A percentile compares a stretch with the other conserved stretches of the same genome.
Evolutionary conservation across 1,140 invertebrate genomes (phyloP).

Genomic region (Brachionus rotundiformis): DNA sequence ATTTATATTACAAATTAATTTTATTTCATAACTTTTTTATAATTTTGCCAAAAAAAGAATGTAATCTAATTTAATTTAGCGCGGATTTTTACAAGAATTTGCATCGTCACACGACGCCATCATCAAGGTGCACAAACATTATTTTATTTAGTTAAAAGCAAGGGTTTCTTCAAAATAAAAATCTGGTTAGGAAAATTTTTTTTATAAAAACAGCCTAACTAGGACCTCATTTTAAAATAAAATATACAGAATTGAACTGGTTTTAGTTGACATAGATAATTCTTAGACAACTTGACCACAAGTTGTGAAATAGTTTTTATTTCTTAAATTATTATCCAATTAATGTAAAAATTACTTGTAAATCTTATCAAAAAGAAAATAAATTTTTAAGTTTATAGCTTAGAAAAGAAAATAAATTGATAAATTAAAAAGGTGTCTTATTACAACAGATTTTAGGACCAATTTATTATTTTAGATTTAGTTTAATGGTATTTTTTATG

Average conservation of each 20-base stretch:
- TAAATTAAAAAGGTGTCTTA: neutral
- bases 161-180: neutral
- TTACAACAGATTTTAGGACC: neutral
- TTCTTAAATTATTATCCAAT: too few species aligned
- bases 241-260: neutral
- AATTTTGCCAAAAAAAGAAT: neutral
- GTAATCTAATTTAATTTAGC: neutral
- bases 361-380: neutral
- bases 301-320: too few species aligned
- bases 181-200: neutral
- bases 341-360: neutral
- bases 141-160: neutral
- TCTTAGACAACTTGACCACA: neutral
- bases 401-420: neutral
- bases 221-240: neutral
- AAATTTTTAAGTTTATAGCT: neutral
- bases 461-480: constrained; percentile 7
- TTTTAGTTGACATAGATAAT: neutral
- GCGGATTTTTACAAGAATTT: neutral
- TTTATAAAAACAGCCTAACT: neutral
- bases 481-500: neutral
- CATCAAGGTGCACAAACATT: neutral
- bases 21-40: too few species aligned
- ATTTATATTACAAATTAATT: neutral
- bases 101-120: constrained; percentile 8